Base-by-base conservation (phyloP, 2,797 vertebrate genomes). In the Simalia tracyae region DNA sequence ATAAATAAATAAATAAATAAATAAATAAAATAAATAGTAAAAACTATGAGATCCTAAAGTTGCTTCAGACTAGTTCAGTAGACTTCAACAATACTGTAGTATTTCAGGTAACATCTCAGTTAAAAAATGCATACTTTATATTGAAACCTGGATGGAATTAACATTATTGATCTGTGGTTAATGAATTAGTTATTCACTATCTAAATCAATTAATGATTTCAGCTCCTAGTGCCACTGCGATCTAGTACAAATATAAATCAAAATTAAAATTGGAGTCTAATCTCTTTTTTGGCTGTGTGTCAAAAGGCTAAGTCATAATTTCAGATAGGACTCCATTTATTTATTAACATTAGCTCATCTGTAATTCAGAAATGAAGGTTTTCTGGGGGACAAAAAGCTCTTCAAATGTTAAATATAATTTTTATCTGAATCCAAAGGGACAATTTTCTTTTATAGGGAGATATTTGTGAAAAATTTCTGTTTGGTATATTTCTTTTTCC, bases 181-280 rank as follows among this genome's bases (percentile, higher is more conserved):
- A 90, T 92, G 81, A 89, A 89, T 42, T 90, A 61, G 63, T 86
- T 92, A 89, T 68, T 92, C 81, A 72, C 15, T 57, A 89, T 46
- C 60, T 26, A 57, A 28, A 86, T 92, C 91, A 88, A 91, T 88
- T 84, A 56, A 84, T 56, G 68, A 91, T 92, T 92, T 64, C 88
- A 89, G 14, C 26, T 11, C 22, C 54, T 36, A 12, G 56, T 86
- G 84, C 60, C 86, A 54, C 28, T 89, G 3, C 60, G 36, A 28
- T n/a, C 11, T 63, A 86, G 22, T 46, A 5, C 36, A 84, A 66
- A 86, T 89, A 56, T 72, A 89, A 84, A 84, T 72, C 88, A 89
- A 42, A 92, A 76, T 19, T 59, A 59, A 60, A 91, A 42, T 6
- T 60, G 42, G 50, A 63, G 59, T 61, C 61, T 46, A 72, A 89